Evolutionary conservation across 2,797 vertebrate species (phyloP), one percentile per base, ranked within the genome.

Genomic region (Diplodus sargus): DNA sequence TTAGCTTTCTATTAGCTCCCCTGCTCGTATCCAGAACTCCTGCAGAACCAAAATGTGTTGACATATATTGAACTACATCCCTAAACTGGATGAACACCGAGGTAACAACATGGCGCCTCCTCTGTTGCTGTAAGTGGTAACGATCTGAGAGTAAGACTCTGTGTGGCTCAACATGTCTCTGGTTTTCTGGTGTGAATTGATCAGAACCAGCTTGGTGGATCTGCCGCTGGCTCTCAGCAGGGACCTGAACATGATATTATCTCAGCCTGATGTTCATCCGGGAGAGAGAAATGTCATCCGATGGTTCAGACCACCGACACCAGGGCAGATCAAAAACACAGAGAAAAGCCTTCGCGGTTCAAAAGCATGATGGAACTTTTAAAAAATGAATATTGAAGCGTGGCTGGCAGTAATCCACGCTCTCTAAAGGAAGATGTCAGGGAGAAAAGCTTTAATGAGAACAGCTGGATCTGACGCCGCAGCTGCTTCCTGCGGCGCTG

Each of bases 391-490:
- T 0, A 14, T 4, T 39, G 9, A 48, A 34, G 22, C 9, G 2
- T 22, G 13, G 67, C 57, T 63, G 56, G 1, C 48, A 30, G 18
- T 67, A 61, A 82, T 39, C n/a, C 42, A 1, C n/a, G 13, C 11
- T 52, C 67, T 57, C 28, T 58, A 28, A 57, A 58, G 69, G 45
- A n/a, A 60, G 58, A 57, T 34, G 42, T 68, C 61, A 64, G 48
- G 42, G 64, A 42, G n/a, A 30, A 23, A 20, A 12, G 18, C 75
- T 49, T 18, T 72, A 52, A 78, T 68, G 81, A 71, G 63, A 70
- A 73, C 67, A 75, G 64, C 70, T 67, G 74, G 75, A 69, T 79
- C 18, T 17, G 67, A 71, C 3, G 20, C 61, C 22, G 67, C 53
- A 20, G 59, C 73, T 34, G 54, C 70, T 63, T 79, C 71, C 78